Evolutionary conservation across 2,797 vertebrate genomes (phyloP), one percentile per base, ranked within the genome.

Genomic region (Lagodon rhomboides): DNA sequence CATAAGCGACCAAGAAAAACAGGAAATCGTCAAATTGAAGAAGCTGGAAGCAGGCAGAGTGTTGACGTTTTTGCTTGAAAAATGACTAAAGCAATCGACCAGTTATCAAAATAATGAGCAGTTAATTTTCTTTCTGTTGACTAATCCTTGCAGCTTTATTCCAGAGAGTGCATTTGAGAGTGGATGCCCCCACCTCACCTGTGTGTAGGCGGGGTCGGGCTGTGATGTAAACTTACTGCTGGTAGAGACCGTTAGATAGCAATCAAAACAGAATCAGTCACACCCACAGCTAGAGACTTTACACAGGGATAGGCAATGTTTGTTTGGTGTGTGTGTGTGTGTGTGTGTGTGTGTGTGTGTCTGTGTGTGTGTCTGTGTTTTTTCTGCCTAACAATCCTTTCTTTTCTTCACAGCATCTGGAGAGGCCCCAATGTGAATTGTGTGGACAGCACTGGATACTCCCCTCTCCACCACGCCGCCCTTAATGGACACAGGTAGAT

Each of bases 361-460:
- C 38, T 75, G 54, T 61, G 23, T 49, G 43, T 77, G 62, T 51
- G 23, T 75, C 15, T 66, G 15, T 47, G 56, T 41, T 68, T n/a
- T 58, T 46, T 34, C 4, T 16, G 51, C 56, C 22, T 85, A 80
- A 88, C 64, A 69, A 30, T 80, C 16, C 7, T 85, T 64, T 90
- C 67, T 90, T 0, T 47, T 83, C 66, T 75, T 64, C 79, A 54
- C 95, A 99, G 98, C 90, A 99, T 99, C 93, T 99, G 98, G 98
- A 97, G 98, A 90, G 98, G 97, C 72, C 98, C 98, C 23, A 99
- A 98, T 80, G 98, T 99, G 96, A 99, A 99, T 91, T 99, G 98
- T 71, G 97, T 98, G 86, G 98, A 99, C 95, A 98, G 95, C 89
- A 98, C 97, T 79, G 98, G 98, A 90, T 99, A 99, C 85, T 98